Evolutionary conservation across 2,888 invertebrate species (phyloP), one percentile per base, ranked within the genome.

Genomic region (Carpatolechia fugitivella): DNA sequence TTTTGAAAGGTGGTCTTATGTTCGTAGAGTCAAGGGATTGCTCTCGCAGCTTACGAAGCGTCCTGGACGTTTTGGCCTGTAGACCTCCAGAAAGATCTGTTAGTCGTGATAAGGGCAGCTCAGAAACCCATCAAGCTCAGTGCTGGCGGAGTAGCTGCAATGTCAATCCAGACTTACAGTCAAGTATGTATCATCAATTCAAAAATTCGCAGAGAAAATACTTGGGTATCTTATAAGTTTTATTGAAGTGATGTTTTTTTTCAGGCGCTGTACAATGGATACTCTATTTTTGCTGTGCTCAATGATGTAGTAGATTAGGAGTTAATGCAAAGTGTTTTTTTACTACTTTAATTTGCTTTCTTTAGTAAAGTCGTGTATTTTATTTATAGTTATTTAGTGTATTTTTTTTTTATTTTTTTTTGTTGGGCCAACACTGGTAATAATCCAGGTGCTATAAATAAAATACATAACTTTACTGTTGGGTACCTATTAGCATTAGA

Each of bases 221-320:
- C 6, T 24, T 24, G 6, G 3, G 6, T 24, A 24, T 24, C 24
- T 24, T 24, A 24, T 24, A 24, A 3, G 6, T 3, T 24, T 24
- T 24, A 24, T 24, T 24, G n/a, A n/a, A n/a, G n/a, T n/a, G n/a
- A n/a, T n/a, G n/a, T n/a, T n/a, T n/a, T n/a, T 40, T 40, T 40
- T 18, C 40, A 40, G 40, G 78, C 81, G 0, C 73, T 87, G n/a
- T 85, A 83, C 70, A 85, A 87, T 46, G 87, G 85, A 5, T 88
- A 88, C 58, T 83, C 86, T 1, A 77, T 87, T 52, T 88, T 84
- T 60, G 82, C 88, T 7, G 83, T 88, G 0, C 70, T 87, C 3
- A 80, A 72, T 47, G 88, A 87, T 54, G 73, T 74, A 46, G 81
- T 86, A n/a, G 73, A 82, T 62, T 85, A 40, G 73, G 13, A 11